Evolutionary conservation across 2,113 vertebrate genomes (phyloP), one percentile per base, ranked within the genome.

Genomic region (Pavo muticus): DNA sequence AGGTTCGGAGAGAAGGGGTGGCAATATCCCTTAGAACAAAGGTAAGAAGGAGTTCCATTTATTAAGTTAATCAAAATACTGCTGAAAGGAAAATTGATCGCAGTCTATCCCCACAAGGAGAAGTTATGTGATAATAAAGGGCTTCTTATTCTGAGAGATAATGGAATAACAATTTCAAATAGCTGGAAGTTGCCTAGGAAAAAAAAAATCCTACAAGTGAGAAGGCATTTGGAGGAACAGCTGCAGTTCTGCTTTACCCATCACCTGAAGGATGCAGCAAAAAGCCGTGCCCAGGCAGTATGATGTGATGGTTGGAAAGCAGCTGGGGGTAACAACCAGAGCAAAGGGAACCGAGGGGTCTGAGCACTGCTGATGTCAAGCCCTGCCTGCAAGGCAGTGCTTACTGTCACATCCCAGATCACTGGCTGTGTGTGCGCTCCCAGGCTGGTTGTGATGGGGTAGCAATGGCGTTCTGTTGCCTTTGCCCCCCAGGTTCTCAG

Each of bases 31-130:
- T 50, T 57, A 47, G 77, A 63, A 84, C 61, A 52, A 40, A 96
- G 81, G 84, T 52, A 57, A 88, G 80, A 80, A 86, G 48, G 73
- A 84, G 77, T 65, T 91, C 77, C 24, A 77, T 84, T 91, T 81
- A 70, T 72, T 59, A 73, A 89, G 21, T 90, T 95, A 91, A 89
- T 95, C 88, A 88, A 92, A 85, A 60, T 37, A 32, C 35, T 37
- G 68, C 68, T 20, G 1, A 82, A 76, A 76, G 68, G 84, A 59
- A 96, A 68, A 15, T 6, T n/a, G 87, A 68, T 75, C 24, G 1
- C 42, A 30, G 71, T 45, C 50, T n/a, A 0, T 90, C n/a, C 67
- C 83, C 50, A 6, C 18, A 9, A 64, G 88, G 83, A 82, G 79
- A 48, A 44, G n/a, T 20, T 72, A 13, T 1, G 14, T 44, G 67